Conservation (phyloP, 2,888 invertebrate genomes). For the Ectemnius lituratus region DNA sequence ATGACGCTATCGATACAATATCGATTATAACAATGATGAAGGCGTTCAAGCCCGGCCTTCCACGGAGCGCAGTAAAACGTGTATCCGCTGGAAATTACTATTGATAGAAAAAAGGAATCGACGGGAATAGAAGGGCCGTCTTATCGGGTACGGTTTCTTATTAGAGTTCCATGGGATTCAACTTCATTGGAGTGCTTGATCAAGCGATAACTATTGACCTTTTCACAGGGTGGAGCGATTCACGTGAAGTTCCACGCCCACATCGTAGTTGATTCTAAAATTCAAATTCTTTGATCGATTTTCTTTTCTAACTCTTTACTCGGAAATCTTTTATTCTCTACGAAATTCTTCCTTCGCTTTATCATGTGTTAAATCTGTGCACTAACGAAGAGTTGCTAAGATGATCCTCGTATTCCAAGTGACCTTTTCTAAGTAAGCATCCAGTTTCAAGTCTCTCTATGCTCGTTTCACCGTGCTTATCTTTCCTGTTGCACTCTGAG, state of each 20-base stretch:
- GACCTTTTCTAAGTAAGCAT: too few relatives aligned
- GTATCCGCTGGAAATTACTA: background rate
- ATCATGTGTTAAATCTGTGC: too few relatives aligned
- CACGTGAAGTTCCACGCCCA: too few relatives aligned
- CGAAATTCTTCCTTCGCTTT: too few relatives aligned
- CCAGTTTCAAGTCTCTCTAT: slow-evolving; percentile 7
- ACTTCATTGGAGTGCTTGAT: background rate
- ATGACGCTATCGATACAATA: slow-evolving; percentile 40
- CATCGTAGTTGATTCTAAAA: too few relatives aligned
- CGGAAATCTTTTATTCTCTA: too few relatives aligned
- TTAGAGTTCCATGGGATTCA: background rate
- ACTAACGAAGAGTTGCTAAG: too few relatives aligned
- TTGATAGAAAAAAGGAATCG: background rate
- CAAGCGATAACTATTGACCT: background rate
- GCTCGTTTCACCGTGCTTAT: slow-evolving; percentile 12
- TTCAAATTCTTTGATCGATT: too few relatives aligned
- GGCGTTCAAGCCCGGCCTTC: slow-evolving; percentile 12
- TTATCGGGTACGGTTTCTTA: background rate
- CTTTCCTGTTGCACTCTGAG: background rate
- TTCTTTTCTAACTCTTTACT: too few relatives aligned
- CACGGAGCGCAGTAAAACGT: background rate
- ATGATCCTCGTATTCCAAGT: too few relatives aligned
- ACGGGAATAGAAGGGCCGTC: background rate
- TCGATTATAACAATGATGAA: slow-evolving; percentile 51
- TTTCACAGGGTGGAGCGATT: background rate